phyloP scores from a whole-genome alignment of 2,113 vertebrate species.

The Aspiorhynchus laticeps region DNA sequence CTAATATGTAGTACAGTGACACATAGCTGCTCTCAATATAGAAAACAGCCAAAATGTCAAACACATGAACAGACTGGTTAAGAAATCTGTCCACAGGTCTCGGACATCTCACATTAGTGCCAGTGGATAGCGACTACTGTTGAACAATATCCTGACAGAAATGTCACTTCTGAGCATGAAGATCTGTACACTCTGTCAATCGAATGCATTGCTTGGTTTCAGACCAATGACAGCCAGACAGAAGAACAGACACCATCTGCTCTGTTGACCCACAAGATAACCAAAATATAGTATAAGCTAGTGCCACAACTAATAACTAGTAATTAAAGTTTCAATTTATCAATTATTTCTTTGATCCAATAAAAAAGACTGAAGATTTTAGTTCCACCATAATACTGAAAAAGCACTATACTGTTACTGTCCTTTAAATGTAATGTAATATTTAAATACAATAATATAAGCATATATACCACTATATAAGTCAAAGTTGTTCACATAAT shows the following conservation, averaged over 20 bases:
- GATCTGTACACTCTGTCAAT: not conserved
- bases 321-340: not conserved
- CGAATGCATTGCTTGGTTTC: not conserved
- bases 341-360: not conserved
- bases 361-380: not conserved
- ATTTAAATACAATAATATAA: no score
- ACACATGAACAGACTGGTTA: not conserved
- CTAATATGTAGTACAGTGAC: not conserved
- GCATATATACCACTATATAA: not conserved
- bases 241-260: conserved; percentile 23
- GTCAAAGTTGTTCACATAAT: not conserved
- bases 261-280: conserved; percentile 7
- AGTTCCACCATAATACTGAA: not conserved
- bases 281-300: not conserved
- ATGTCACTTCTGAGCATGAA: not conserved
- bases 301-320: not conserved
- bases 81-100: not conserved
- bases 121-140: not conserved
- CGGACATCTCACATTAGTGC: not conserved
- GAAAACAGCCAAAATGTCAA: not conserved
- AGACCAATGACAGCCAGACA: not conserved
- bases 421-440: not conserved
- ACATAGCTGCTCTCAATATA: not conserved
- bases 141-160: not conserved
- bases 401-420: not conserved